These are phyloP conservation scores for Leuctra nigra DNA, from an alignment of 2,888 invertebrate genomes.

Conservation along the genomic window DNA sequence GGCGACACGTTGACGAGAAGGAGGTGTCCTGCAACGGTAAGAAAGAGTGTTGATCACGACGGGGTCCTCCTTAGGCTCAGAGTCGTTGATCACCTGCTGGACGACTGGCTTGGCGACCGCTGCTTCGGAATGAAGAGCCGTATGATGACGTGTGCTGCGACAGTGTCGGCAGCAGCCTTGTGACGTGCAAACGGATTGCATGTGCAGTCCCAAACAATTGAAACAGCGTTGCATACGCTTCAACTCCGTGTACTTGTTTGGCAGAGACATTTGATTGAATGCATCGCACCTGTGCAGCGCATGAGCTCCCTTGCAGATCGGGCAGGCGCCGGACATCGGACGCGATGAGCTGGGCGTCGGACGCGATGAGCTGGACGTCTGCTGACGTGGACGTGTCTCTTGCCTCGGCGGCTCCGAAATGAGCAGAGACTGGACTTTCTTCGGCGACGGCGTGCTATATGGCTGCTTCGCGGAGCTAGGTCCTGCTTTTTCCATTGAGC, in stretches of 20 bases:
- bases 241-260: not conserved
- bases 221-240: not conserved
- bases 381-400: no score
- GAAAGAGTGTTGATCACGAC: not conserved
- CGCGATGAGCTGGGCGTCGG: no score
- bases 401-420: no score
- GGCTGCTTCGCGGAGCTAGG: not conserved
- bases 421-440: not conserved
- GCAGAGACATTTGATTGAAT: not conserved
- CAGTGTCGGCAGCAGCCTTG: not conserved
- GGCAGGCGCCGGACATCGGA: no score
- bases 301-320: not conserved
- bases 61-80: not conserved
- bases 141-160: not conserved
- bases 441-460: not conserved
- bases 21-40: not conserved
- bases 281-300: not conserved
- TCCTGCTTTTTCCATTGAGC: not conserved
- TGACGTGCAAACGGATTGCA: not conserved
- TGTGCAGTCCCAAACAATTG: no score
- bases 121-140: not conserved
- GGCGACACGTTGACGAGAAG: not conserved
- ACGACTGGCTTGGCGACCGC: not conserved
- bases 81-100: not conserved
- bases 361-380: no score